Conservation (phyloP, 2,797 vertebrate genomes). For the Calcarius lapponicus region DNA sequence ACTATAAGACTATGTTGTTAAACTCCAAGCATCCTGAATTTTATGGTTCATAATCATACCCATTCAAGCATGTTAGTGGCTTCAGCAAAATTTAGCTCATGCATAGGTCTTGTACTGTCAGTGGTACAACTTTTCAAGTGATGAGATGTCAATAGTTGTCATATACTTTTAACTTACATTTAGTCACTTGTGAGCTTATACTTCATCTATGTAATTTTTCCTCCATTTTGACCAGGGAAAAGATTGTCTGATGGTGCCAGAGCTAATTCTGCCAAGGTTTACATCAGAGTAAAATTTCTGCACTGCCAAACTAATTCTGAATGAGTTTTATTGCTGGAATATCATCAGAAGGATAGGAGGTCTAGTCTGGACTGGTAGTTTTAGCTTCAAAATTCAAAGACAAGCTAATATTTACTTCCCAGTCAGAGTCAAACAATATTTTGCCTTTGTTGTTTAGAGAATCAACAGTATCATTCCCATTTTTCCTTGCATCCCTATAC, state of each 20-base stretch:
- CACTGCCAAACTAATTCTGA: not conserved
- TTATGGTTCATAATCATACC: not conserved
- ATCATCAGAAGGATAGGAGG: not conserved
- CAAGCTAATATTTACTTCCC: not conserved
- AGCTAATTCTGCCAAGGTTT: not conserved
- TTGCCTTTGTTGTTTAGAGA: not conserved
- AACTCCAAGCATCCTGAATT: not conserved
- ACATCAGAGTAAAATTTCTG: not conserved
- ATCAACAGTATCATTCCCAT: not conserved
- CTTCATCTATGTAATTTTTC: not conserved
- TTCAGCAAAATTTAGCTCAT: not conserved
- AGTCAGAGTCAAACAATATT: not conserved
- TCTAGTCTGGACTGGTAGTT: not conserved
- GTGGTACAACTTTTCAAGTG: not conserved
- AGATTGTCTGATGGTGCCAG: not conserved
- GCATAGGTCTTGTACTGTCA: not conserved
- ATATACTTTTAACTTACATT: not conserved
- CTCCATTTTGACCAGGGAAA: not conserved
- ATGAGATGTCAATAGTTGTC: not conserved
- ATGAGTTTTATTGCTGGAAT: not conserved
- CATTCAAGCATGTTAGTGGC: not conserved
- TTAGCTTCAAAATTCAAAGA: not conserved
- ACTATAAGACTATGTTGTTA: not conserved
- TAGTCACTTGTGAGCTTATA: not conserved
- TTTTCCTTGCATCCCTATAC: not conserved